These are phyloP conservation scores for Pygmarrhopalites habei DNA, from an alignment of 1,140 invertebrate species.

Conservation along the genomic window DNA sequence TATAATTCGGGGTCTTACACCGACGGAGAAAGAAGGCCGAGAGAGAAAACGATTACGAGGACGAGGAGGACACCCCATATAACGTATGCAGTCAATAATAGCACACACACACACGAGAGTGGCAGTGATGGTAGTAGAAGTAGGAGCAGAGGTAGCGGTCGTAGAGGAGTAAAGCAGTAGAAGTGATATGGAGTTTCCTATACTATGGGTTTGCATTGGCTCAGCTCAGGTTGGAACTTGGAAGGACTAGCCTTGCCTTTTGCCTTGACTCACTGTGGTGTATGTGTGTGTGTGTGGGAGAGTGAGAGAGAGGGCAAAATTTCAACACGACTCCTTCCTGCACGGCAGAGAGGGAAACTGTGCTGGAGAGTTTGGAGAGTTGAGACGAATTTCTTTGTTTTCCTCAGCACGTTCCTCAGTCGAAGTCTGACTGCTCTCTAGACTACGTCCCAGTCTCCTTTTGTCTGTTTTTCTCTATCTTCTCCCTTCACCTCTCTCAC, in stretches of 20 bases:
- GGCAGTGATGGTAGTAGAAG: too few relatives aligned
- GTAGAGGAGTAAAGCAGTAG: too few relatives aligned
- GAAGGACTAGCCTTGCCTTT: background rate
- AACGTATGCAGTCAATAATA: conserved; percentile 1
- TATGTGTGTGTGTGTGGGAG: too few relatives aligned
- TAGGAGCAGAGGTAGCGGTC: too few relatives aligned
- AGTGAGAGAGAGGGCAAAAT: too few relatives aligned
- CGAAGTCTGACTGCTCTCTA: background rate
- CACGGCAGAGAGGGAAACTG: background rate
- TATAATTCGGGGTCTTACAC: too few relatives aligned
- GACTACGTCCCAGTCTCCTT: background rate
- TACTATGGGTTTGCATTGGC: too few relatives aligned
- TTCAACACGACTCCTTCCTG: background rate
- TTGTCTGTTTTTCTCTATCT: background rate
- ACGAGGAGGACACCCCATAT: background rate
- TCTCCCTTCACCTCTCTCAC: background rate
- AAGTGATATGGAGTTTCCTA: too few relatives aligned
- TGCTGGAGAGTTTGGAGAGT: background rate
- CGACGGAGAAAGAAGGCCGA: background rate
- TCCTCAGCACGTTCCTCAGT: conserved; percentile 10
- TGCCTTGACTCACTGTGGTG: too few relatives aligned
- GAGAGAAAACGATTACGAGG: background rate
- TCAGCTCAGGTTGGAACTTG: too few relatives aligned
- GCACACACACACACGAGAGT: too few relatives aligned
- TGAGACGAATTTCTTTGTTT: conserved; percentile 4